Conservation (phyloP, 2,113 vertebrate genomes). For the Rhodinocichla rosea region DNA sequence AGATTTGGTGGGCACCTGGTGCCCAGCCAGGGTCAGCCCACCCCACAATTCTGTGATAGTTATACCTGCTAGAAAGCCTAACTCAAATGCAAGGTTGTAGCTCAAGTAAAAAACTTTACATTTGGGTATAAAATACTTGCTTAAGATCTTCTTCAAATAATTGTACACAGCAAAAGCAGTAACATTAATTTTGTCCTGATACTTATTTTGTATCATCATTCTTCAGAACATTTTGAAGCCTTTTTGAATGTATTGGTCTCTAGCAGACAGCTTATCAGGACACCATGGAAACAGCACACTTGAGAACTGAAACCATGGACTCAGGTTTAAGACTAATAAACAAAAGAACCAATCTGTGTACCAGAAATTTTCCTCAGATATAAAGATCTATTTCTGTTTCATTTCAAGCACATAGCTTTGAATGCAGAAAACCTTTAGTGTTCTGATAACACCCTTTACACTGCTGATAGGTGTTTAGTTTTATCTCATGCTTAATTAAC, state of each 20-base stretch:
- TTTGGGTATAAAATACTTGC: background rate
- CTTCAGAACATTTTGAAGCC: background rate
- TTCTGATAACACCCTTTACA: background rate
- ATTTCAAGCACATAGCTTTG: background rate
- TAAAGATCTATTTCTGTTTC: background rate
- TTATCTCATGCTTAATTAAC: background rate
- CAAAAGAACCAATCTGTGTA: background rate
- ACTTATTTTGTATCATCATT: background rate
- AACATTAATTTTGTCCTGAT: background rate
- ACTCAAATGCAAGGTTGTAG: background rate
- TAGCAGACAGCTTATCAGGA: background rate
- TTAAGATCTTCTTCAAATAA: background rate
- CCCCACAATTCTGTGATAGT: background rate
- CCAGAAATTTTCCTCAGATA: background rate
- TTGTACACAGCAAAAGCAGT: background rate
- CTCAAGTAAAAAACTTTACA: background rate
- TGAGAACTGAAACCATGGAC: background rate
- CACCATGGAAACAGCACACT: background rate
- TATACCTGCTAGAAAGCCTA: background rate
- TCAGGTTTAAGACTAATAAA: background rate
- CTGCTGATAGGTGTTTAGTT: background rate
- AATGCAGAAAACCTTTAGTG: background rate
- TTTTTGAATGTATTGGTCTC: background rate
- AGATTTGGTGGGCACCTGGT: background rate
- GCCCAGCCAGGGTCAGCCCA: background rate